Base-by-base conservation (phyloP, 2,888 invertebrate species). In the Philereme transversata region DNA sequence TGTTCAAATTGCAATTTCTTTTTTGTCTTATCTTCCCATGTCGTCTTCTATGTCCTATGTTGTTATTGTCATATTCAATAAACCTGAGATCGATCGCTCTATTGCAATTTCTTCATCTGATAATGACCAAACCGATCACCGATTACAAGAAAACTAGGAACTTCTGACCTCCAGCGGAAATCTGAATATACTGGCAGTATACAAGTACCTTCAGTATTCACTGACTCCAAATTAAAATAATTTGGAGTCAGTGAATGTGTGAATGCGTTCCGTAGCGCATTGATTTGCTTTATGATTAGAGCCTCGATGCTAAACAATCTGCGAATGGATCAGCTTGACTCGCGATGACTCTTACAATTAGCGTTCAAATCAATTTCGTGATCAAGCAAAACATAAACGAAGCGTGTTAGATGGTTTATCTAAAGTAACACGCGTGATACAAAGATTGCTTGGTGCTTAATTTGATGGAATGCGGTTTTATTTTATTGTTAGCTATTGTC, bases 231-330 rank as follows among this genome's bases (percentile, higher is more conserved):
- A 60, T 58, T 48, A 64, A 57, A 65, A 58, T 64, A 48, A 58
- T 60, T 72, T 69, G 67, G 38, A 57, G 38, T 55, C 58, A 51
- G 68, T 68, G 67, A 70, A 66, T 68, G 70, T 72, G 73, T 73
- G 71, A 70, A 73, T 69, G 71, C 69, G 67, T 64, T 72, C 73
- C 70, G 74, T 79, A 80, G 79, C 81, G 78, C 78, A 82, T 82
- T 70, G 74, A 79, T 83, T 84, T 79, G 71, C 77, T 76, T 79
- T 76, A 77, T 70, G 72, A 74, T 76, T 79, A 74, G 73, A 76
- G 70, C 73, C 72, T 75, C 74, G 70, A 70, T 70, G 72, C 76
- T 78, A 81, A 83, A 74, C 73, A 72, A 74, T 73, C 69, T 69
- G 72, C 72, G 75, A 77, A 81, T 75, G 72, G 73, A 74, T 72